These are phyloP conservation scores for Drosophila willistoni DNA, from an alignment of 1,140 invertebrate genomes.

Conservation along the genomic window DNA sequence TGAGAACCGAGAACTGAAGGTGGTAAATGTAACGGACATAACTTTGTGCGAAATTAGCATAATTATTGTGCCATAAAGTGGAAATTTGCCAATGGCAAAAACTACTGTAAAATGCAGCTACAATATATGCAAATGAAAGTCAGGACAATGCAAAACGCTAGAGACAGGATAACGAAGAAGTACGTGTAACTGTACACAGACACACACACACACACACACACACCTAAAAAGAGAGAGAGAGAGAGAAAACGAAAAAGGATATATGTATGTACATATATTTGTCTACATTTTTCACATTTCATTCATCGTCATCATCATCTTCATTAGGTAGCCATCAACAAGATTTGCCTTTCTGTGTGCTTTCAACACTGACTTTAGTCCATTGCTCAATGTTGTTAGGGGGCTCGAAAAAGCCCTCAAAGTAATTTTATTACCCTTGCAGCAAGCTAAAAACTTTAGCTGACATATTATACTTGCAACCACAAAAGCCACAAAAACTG, in stretches of 20 bases:
- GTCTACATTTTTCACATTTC: too few species aligned
- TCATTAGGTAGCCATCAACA: slow-evolving; percentile 1
- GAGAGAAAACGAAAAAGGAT: too few species aligned
- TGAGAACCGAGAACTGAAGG: not conserved
- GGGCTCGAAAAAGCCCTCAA: slow-evolving; percentile 39
- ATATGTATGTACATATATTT: too few species aligned
- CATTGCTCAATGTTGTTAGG: slow-evolving; percentile 37
- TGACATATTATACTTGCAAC: slow-evolving; percentile 73
- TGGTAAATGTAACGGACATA: slow-evolving; percentile 33
- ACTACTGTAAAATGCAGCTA: slow-evolving; percentile 39
- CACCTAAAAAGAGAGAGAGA: not conserved
- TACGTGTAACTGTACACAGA: not conserved
- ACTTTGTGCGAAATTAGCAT: slow-evolving; percentile 74
- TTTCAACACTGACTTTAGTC: not conserved
- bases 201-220: not conserved
- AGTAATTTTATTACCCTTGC: slow-evolving; percentile 61
- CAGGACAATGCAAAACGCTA: slow-evolving; percentile 7
- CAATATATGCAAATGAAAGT: slow-evolving; percentile 14
- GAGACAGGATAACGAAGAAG: not conserved
- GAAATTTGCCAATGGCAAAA: slow-evolving; percentile 54
- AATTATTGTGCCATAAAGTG: slow-evolving; percentile 76
- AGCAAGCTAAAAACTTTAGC: slow-evolving; percentile 63
- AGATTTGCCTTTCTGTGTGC: not conserved
- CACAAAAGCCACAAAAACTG: slow-evolving; percentile 67
- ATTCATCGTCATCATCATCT: not conserved